Evolutionary conservation across 2,888 invertebrate genomes (phyloP), one percentile per base, ranked within the genome.

Genomic region (Tenthredo mesomela): DNA sequence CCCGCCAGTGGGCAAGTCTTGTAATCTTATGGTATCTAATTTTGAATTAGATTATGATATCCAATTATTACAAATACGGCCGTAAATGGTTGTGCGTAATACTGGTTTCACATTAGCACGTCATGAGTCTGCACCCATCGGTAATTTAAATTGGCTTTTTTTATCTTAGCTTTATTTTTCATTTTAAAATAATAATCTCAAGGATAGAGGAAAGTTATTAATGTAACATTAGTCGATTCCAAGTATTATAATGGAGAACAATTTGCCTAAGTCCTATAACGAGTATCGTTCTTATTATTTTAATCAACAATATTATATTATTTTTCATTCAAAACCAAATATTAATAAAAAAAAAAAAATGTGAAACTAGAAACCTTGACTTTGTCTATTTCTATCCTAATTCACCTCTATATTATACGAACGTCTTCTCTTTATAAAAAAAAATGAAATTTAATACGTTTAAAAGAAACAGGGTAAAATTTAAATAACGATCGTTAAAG

Each of bases 291-390:
- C 40, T 80, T 65, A 61, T 40, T 37, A 80, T 80, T 80, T 15
- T 80, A 25, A 78, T 58, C 40, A n/a, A 61, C 50, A 82, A 65
- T 65, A 40, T 65, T 82, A 88, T 88, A 87, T 90, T 89, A 89
- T 89, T 90, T 89, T 89, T 88, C 90, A 90, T 88, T 88, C 88
- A 86, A 85, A 88, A 88, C 88, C 88, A 87, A 87, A 90, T 86
- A 87, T 87, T 87, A 91, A 92, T 91, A 91, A 91, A 91, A 91
- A 91, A 92, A 91, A 91, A 91, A 91, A 91, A 89, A 86, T 89
- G 67, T 82, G 82, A 82, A 82, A 82, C 82, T 70, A 80, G 80
- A 80, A 54, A 37, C 58, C 21, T 21, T 73, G 18, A 18, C 9
- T 43, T 21, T 43, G 21, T 40, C 12, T 71, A 43, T 40, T 71